These are phyloP conservation scores for Girardinichthys multiradiatus DNA, from an alignment of 2,113 vertebrate genomes.

Conservation along the genomic window DNA sequence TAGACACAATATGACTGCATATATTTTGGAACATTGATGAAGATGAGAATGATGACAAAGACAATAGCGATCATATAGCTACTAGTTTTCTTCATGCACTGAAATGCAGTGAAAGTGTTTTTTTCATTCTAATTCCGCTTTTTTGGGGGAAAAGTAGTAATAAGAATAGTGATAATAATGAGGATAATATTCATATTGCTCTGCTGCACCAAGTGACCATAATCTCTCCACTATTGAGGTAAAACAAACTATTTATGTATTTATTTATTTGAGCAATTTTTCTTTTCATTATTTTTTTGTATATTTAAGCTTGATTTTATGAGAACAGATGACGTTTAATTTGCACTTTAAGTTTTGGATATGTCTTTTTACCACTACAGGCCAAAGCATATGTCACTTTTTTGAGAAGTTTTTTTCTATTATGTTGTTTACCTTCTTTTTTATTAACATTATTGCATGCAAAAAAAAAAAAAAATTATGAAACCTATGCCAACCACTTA, in stretches of 20 bases:
- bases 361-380: slow-evolving; percentile 80
- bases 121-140: slow-evolving; percentile 63
- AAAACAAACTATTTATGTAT: slow-evolving; percentile 66
- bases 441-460: slow-evolving; percentile 83
- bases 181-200: slow-evolving; percentile 75
- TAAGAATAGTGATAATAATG: slow-evolving; percentile 70
- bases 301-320: slow-evolving; percentile 65
- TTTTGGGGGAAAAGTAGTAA: slow-evolving; percentile 43
- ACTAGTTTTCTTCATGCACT: slow-evolving; percentile 71
- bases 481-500: slow-evolving; percentile 89
- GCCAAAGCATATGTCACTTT: slow-evolving; percentile 90
- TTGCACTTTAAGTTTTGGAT: slow-evolving; percentile 77
- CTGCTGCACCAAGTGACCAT: slow-evolving; percentile 80
- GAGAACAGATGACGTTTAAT: slow-evolving; percentile 47
- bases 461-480: slow-evolving; percentile 66
- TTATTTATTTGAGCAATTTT: slow-evolving; percentile 51
- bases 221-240: slow-evolving; percentile 74
- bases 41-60: slow-evolving; percentile 53
- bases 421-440: slow-evolving; percentile 71
- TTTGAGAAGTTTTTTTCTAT: slow-evolving; percentile 64
- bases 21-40: slow-evolving; percentile 60
- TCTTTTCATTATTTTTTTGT: slow-evolving; percentile 39
- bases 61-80: slow-evolving; percentile 55
- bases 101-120: slow-evolving; percentile 71
- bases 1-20: slow-evolving; percentile 53